Conservation (phyloP, 2,113 vertebrate genomes). For the Callionymus lyra region DNA sequence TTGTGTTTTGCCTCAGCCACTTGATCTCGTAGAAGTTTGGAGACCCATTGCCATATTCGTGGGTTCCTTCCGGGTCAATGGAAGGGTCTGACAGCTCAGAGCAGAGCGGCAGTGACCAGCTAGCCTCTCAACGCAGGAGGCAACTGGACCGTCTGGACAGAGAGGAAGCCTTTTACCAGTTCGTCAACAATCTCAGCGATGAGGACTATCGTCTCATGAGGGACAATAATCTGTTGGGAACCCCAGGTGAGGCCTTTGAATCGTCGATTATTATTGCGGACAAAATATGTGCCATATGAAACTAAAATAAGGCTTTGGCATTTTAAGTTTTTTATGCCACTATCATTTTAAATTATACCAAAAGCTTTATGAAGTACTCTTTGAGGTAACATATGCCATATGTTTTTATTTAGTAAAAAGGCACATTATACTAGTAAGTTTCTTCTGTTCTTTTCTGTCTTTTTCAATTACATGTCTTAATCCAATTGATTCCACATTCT, state of each 20-base stretch:
- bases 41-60: constrained; percentile 21
- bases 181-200: constrained; percentile 96
- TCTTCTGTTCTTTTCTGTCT: no score
- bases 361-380: no score
- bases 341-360: no score
- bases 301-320: no score
- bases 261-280: no score
- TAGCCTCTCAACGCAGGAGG: constrained; percentile 84
- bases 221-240: constrained; percentile 95
- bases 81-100: constrained; percentile 86
- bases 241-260: constrained; percentile 75
- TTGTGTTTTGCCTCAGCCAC: constrained; percentile 15
- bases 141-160: constrained; percentile 87
- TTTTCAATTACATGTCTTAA: no score
- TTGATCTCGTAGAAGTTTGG: constrained; percentile 31
- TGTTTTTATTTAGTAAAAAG: no score
- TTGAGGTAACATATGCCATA: no score
- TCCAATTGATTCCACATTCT: no score
- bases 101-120: constrained; percentile 81
- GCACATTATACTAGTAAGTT: no score
- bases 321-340: no score
- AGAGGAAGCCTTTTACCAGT: constrained; percentile 97
- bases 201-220: constrained; percentile 98
- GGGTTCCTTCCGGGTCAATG: constrained; percentile 65
- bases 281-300: no score